phyloP scores from a whole-genome alignment of 2,113 vertebrate species.

The Malaclemys terrapin region DNA sequence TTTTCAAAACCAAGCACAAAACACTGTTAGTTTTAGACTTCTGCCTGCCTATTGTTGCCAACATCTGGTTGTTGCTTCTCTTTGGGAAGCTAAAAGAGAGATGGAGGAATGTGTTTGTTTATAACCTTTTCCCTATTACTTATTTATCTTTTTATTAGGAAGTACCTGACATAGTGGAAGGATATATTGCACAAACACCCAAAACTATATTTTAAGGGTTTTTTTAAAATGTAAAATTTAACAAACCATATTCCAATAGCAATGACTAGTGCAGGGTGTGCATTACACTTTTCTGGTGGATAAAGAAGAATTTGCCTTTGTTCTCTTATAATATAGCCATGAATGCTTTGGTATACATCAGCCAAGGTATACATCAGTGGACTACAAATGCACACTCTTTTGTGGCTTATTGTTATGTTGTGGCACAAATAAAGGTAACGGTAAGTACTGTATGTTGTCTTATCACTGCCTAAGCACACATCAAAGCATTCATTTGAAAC shows the following conservation, averaged over 20 bases:
- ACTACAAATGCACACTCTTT: neutral
- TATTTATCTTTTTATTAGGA: neutral
- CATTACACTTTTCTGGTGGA: neutral
- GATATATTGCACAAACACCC: neutral
- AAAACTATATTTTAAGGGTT: neutral
- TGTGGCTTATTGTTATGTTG: neutral
- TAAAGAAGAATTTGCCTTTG: neutral
- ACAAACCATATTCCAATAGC: neutral
- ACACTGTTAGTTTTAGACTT: no score
- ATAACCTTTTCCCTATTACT: no score
- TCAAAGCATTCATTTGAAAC: neutral
- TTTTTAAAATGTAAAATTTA: neutral
- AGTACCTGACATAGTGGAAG: neutral
- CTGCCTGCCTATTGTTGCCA: no score
- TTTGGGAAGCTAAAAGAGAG: no score
- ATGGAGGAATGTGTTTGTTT: no score
- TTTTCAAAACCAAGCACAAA: no score
- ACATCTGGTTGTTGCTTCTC: no score
- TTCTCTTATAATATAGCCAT: neutral
- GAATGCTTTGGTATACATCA: neutral
- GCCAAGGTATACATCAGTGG: neutral
- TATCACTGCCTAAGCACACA: neutral
- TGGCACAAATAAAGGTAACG: neutral
- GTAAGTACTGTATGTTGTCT: neutral
- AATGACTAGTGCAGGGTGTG: neutral